Evolutionary conservation across 2,797 vertebrate genomes (phyloP), one percentile per base, ranked within the genome.

Genomic region (Poecilia picta): DNA sequence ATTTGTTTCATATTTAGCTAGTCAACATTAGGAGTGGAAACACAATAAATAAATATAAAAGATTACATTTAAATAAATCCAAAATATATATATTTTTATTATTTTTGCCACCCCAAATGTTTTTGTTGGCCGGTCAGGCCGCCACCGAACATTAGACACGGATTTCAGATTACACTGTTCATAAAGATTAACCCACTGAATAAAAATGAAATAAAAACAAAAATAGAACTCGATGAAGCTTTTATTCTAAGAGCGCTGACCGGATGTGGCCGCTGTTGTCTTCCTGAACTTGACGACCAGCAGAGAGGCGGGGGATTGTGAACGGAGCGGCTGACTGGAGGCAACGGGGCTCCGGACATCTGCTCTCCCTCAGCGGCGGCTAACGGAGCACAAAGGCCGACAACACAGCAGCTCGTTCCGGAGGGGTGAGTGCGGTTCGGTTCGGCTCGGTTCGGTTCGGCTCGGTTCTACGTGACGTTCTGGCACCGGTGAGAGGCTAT

Each of bases 251-350:
- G 55, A 59, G 71, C 0, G 0, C 0, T 16, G 4, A 72, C 41
- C 92, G 90, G 92, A 93, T 39, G 23, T 71, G 10, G 0, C 3
- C 0, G 0, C 15, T 28, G 39, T 23, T 10, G 5, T 13, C 15
- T 8, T 20, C 0, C 0, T 1, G 0, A 1, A 0, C 70, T 77
- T 85, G 85, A 74, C 82, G 0, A 16, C 23, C 15, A 0, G 76
- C 72, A 25, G 72, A 79, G 89, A 91, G 85, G 92, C 88, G 90
- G 90, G 85, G 91, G 92, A 87, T 86, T 89, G 91, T 33, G 89
- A 92, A 83, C 82, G 39, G 43, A 74, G 20, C 2, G 76, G 75
- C 31, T 36, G 82, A 74, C 71, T 66, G 76, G 33, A 16, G 77
- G 49, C 23, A 45, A 33, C 41, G 51, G 83, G 70, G 31, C 16